Conservation (phyloP, 2,113 vertebrate species). For the Lonchura striata region DNA sequence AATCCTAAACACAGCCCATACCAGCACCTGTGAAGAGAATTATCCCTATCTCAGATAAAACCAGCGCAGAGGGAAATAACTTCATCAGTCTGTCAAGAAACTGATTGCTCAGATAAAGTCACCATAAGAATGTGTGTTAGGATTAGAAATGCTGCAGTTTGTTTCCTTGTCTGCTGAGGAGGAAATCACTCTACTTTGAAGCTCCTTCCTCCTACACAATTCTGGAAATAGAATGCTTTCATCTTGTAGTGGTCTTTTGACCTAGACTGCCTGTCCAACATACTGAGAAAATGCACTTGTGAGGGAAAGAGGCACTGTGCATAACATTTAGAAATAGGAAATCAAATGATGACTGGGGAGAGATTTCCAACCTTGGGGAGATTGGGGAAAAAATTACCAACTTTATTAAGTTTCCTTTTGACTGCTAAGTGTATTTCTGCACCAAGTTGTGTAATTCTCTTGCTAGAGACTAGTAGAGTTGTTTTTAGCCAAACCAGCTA, state of each 20-base stretch:
- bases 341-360: neutral
- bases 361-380: neutral
- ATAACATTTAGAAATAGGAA: neutral
- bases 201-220: neutral
- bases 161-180: neutral
- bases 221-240: neutral
- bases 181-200: neutral
- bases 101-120: neutral
- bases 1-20: neutral
- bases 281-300: neutral
- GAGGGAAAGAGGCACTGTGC: neutral
- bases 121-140: fast-evolving
- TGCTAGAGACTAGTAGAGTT: neutral
- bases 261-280: neutral
- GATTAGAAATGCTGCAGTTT: neutral
- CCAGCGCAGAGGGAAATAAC: neutral
- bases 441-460: neutral
- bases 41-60: neutral
- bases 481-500: neutral
- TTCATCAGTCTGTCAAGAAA: neutral
- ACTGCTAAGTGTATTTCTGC: neutral
- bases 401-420: neutral
- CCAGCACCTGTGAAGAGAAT: neutral
- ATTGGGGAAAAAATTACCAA: neutral
- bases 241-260: neutral